Evolutionary conservation across 2,113 vertebrate genomes (phyloP).

Genomic region (Misgurnus anguillicaudatus): DNA sequence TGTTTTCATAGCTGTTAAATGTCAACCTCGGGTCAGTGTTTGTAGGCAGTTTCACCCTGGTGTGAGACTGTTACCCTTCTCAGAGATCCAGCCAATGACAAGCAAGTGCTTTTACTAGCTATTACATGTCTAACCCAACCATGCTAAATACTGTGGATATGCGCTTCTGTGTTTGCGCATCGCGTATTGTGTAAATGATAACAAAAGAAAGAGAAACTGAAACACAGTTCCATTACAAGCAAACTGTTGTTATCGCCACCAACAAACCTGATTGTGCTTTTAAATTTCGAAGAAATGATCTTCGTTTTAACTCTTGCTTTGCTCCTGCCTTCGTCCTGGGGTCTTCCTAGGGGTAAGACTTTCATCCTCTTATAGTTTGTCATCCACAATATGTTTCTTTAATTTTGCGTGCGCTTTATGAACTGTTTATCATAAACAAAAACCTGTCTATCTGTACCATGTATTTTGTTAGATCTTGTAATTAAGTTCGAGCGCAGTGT

Average conservation of each 20-base stretch:
- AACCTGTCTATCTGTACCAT: too few species aligned
- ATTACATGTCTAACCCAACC: too few species aligned
- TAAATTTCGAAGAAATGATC: neutral
- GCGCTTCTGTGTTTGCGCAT: neutral
- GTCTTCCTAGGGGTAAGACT: conserved; percentile 18
- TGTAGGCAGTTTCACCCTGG: neutral
- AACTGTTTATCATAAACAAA: neutral
- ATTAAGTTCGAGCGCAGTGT: conserved; percentile 28
- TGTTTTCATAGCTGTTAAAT: conserved; percentile 35
- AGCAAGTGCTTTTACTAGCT: conserved; percentile 4
- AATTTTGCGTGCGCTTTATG: neutral
- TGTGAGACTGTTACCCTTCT: neutral
- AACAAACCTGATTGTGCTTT: neutral
- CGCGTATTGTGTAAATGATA: neutral
- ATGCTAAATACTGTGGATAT: too few species aligned
- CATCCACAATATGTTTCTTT: neutral
- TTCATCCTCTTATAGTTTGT: conserved; percentile 7
- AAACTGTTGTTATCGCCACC: neutral
- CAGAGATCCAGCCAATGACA: conserved; percentile 12
- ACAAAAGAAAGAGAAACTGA: neutral
- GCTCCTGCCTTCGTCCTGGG: neutral
- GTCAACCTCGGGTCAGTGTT: conserved; percentile 28
- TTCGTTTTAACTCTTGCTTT: neutral
- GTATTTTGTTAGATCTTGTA: neutral
- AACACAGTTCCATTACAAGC: neutral